Evolutionary conservation across 30 jellyfish, hydroid and myxozoan genomes (phyloP).

Genomic region (Chrysaora quinquecirrha): DNA sequence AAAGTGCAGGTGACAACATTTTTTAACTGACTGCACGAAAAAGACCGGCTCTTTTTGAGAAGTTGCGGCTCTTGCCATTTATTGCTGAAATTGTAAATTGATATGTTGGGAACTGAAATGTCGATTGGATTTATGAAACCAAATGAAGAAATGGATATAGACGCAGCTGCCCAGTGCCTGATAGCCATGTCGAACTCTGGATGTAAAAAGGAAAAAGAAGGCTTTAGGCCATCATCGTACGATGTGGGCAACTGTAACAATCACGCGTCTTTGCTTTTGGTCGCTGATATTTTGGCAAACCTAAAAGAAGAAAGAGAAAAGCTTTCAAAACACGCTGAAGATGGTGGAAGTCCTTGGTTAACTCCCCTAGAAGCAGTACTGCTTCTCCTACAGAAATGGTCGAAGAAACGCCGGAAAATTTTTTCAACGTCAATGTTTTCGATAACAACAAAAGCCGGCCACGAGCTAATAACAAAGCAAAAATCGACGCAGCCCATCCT

Average conservation of each 20-base stretch:
- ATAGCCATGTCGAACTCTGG: conserved; percentile 81
- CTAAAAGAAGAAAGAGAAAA: conserved; percentile 75
- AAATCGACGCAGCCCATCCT: background rate
- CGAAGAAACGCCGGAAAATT: conserved; percentile 44
- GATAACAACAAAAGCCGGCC: conserved; percentile 56
- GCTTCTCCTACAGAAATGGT: conserved; percentile 95
- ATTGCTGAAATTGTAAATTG: conserved; percentile 9
- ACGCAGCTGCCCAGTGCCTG: conserved; percentile 80
- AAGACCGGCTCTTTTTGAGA: background rate
- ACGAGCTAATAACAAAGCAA: conserved; percentile 12
- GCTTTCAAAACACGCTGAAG: conserved; percentile 10
- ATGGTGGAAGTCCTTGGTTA: conserved; percentile 82
- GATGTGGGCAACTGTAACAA: conserved; percentile 29
- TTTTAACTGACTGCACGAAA: conserved; percentile 5
- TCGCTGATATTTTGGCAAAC: conserved; percentile 85
- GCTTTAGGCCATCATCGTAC: conserved; percentile 16
- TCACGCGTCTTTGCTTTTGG: conserved; percentile 55
- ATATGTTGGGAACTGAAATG: conserved; percentile 51
- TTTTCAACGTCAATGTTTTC: conserved; percentile 58
- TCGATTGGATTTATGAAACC: conserved; percentile 31
- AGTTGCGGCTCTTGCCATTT: background rate
- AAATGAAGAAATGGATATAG: conserved; percentile 71
- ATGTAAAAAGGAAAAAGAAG: conserved; percentile 13
- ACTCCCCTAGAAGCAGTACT: conserved; percentile 99
- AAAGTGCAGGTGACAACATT: background rate